Percentiles rank a stretch among this genome's conserved stretches.
Evolutionary conservation across 2,888 invertebrate genomes (phyloP).

Genomic region (Pseudanteris insignis): DNA sequence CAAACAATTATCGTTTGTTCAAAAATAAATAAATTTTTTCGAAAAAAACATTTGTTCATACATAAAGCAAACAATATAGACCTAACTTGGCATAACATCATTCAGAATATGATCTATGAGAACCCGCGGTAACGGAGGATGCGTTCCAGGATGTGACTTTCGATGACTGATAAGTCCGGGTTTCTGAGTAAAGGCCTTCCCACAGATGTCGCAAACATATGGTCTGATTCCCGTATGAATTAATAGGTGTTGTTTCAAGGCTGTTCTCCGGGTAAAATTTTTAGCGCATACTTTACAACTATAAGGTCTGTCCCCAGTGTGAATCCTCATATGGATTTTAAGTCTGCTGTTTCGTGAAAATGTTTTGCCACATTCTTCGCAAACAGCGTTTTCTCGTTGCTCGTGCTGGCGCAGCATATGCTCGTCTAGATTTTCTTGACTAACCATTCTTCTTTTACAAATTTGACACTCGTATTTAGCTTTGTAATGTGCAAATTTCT

Average conservation of each 20-base stretch:
- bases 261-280: constrained; percentile 59
- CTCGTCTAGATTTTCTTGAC: constrained; percentile 66
- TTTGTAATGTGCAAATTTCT: constrained; percentile 61
- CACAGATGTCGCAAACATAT: constrained; percentile 63
- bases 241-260: constrained; percentile 60
- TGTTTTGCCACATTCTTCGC: constrained; percentile 64
- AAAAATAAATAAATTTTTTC: too few relatives aligned
- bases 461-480: constrained; percentile 62
- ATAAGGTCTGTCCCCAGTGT: constrained; percentile 62
- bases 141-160: constrained; percentile 62
- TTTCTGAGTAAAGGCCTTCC: constrained; percentile 61
- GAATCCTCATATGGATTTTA: constrained; percentile 63
- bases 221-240: constrained; percentile 62
- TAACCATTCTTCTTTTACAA: constrained; percentile 64
- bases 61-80: too few relatives aligned
- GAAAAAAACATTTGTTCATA: too few relatives aligned
- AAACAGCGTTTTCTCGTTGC: constrained; percentile 60
- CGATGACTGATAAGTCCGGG: constrained; percentile 63
- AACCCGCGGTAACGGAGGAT: constrained; percentile 61
- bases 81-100: constrained; percentile 55
- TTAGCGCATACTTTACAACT: constrained; percentile 59
- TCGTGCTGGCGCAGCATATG: constrained; percentile 63
- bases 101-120: constrained; percentile 61
- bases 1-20: too few relatives aligned
- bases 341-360: constrained; percentile 60